Evolutionary conservation across 1,140 invertebrate species (phyloP), one percentile per base, ranked within the genome.

Genomic region (Dinothrombium tinctorium): DNA sequence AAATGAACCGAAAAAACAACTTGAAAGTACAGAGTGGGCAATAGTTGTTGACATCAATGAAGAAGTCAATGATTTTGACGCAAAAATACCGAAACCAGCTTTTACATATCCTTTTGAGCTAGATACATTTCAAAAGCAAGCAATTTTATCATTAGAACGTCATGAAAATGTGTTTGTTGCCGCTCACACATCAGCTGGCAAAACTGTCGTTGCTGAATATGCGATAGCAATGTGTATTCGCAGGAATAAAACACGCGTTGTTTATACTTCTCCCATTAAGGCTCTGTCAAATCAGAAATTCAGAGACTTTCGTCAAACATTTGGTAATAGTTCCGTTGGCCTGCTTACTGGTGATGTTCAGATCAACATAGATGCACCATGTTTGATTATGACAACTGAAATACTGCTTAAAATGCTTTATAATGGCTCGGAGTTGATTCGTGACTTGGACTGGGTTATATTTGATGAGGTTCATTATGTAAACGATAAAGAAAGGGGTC

Each of bases 401-500:
- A 98, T 99, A 53, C 60, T 99, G 12, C 69, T 86, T 45, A 64
- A 49, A 40, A 95, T 98, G 89, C 57, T 98, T 2, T 96, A 94
- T 55, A 82, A 83, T 54, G 86, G 81, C 36, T 86, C 83, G 41
- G 86, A 95, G 54, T 73, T 89, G 39, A 76, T 94, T 3, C 66
- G 84, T 40, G 90, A 98, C 62, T 63, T 99, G 33, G 90, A 99
- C 57, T 98, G 86, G 69, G 92, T 98, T 3, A 89, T 99, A 51
- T 98, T 99, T 58, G 94, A 99, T 60, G 94, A 99, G 66, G 89
- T 96, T 20, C 92, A 99, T 59, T 99, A 98, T 53, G 86, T 99
- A 35, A 99, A 96, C 58, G 83, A 99, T 64, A 70, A 75, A 37
- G 87, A 96, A 70, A 65, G 94, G 49, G 94, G 94, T 14, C 87